Base-by-base conservation (phyloP, 2,797 vertebrate genomes). In the Lagodon rhomboides region DNA sequence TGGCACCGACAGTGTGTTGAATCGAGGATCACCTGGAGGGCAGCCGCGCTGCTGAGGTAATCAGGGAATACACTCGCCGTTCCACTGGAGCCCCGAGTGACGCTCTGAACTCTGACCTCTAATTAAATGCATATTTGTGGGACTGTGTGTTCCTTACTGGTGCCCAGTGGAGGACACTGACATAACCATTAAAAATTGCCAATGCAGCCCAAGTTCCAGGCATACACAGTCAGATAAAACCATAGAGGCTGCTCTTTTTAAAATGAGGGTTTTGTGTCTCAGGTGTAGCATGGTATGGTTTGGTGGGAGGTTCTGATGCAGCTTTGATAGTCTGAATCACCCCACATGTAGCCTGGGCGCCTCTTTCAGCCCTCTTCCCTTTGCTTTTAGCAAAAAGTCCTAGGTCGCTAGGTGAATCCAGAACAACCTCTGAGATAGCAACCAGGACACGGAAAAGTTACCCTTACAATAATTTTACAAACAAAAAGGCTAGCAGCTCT, bases 1-100 rank as follows among this genome's bases (percentile, higher is more conserved):
- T 67, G 68, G 83, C 59, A 59, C 46, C 53, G 2, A 51, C 18
- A 18, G 25, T 15, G 69, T 55, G 68, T 74, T 77, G 38, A 71
- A 6, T 61, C 50, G 12, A 3, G 66, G 84, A 79, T 85, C 86
- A 87, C 74, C 87, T 73, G 79, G 61, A 82, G 82, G 83, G 75
- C 71, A 22, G 69, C 75, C 41, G 71, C 41, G 64, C 70, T 50
- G 81, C 76, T 82, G 77, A 63, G 66, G 62, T 68, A 76, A 82
- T 87, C 65, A 78, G 43, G 55, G 56, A 41, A 12, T 44, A 77
- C 68, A 55, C 56, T 16, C n/a, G 30, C 47, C 41, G 50, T 54
- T 83, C 83, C 65, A 25, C 16, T 2, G 20, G 10, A 43, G 51
- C 22, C 53, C 53, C 12, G 15, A 1, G 23, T 11, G 17, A 50